A percentile compares a stretch with the other conserved stretches of the same genome.
These are phyloP conservation scores for Aegotheles bennettii DNA, from an alignment of 2,113 vertebrate genomes.

Conservation along the genomic window DNA sequence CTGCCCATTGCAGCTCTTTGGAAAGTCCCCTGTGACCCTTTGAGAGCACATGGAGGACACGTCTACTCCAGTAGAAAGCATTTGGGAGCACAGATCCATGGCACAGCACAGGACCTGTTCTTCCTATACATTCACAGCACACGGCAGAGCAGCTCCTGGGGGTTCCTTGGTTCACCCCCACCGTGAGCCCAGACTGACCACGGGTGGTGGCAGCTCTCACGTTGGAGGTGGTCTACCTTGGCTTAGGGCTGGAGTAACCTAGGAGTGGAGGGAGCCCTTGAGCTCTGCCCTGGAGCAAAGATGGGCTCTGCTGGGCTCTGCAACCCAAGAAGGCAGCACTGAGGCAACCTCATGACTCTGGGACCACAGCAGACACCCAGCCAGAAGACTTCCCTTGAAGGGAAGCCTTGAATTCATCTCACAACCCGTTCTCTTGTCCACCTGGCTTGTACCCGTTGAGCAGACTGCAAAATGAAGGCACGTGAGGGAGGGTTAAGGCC, in stretches of 20 bases:
- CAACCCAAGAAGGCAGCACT: accelerated
- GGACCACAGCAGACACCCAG: not conserved
- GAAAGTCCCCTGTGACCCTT: not conserved
- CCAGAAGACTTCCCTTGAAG: not conserved
- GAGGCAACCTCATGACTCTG: not conserved
- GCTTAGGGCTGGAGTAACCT: not conserved
- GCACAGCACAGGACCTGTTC: not conserved
- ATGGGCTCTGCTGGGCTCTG: not conserved
- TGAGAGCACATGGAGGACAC: not conserved
- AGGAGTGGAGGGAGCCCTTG: not conserved
- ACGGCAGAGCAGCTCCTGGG: not conserved
- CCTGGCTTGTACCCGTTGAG: not conserved
- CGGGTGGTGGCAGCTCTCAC: accelerated
- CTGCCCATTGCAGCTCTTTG: not conserved
- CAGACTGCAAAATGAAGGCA: not conserved
- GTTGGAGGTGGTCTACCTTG: not conserved
- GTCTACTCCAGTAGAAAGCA: not conserved
- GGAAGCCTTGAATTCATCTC: not conserved
- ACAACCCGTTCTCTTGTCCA: not conserved
- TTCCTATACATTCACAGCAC: not conserved
- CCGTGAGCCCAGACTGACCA: not conserved
- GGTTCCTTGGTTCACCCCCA: not conserved
- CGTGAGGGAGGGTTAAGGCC: not conserved
- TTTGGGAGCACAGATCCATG: not conserved
- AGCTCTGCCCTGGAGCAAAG: not conserved